phyloP scores from a whole-genome alignment of 2,888 invertebrate species.

The Eupithecia dodoneata region DNA sequence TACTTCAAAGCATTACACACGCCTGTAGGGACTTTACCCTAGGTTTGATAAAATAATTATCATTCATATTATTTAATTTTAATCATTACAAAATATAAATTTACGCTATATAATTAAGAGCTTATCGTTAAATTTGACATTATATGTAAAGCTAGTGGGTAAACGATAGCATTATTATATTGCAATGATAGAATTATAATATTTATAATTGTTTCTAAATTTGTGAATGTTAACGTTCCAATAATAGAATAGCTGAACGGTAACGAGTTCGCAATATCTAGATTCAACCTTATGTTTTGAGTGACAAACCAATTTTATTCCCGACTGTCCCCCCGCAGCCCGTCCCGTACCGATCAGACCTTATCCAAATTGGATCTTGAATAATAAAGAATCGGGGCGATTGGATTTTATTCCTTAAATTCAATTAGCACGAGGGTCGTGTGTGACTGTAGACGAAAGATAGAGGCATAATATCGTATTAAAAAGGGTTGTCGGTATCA shows the following conservation, averaged over 20 bases:
- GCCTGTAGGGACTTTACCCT: neutral
- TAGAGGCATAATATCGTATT: slow-evolving; percentile 79
- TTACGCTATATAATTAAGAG: neutral
- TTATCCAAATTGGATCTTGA: slow-evolving; percentile 86
- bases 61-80: neutral
- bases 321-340: slow-evolving; percentile 74
- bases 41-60: neutral
- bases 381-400: slow-evolving; percentile 85
- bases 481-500: slow-evolving; percentile 69
- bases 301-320: slow-evolving; percentile 85
- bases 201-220: neutral
- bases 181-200: neutral
- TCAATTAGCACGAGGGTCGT: slow-evolving; percentile 84
- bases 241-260: slow-evolving; percentile 33
- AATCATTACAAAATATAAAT: neutral
- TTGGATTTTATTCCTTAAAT: slow-evolving; percentile 86
- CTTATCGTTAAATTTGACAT: neutral
- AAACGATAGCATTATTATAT: neutral
- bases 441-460: slow-evolving; percentile 83
- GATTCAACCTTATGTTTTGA: slow-evolving; percentile 82
- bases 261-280: slow-evolving; percentile 38
- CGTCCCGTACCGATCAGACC: slow-evolving; percentile 79
- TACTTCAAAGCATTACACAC: neutral
- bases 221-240: neutral
- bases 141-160: neutral